Percentiles rank a stretch among this genome's conserved stretches.
phyloP scores from a whole-genome alignment of 2,113 vertebrate species.

The Neolamprologus devosi region DNA sequence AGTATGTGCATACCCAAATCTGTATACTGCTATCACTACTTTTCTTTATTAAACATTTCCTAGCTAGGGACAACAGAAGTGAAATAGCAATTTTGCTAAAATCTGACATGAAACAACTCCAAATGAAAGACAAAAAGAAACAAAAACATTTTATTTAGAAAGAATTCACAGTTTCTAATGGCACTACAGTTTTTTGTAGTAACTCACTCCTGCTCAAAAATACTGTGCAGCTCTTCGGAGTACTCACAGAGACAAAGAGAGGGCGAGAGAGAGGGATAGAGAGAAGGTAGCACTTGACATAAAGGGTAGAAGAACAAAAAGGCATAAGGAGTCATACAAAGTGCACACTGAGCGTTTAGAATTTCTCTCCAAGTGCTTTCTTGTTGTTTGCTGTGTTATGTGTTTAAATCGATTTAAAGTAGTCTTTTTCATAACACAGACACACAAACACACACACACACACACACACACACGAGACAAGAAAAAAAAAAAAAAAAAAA shows the following conservation, averaged over 20 bases:
- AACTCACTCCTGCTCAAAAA: slow-evolving; percentile 78
- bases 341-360: slow-evolving; percentile 83
- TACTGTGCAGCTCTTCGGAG: slow-evolving; percentile 67
- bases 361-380: slow-evolving; percentile 58
- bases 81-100: background rate
- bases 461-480: background rate
- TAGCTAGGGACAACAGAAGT: background rate
- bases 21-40: background rate
- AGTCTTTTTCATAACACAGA: slow-evolving; percentile 24
- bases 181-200: slow-evolving; percentile 90
- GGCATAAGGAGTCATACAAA: slow-evolving; percentile 83
- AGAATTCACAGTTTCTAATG: slow-evolving; percentile 99
- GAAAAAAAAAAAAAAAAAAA: background rate
- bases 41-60: background rate
- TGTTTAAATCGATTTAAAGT: slow-evolving; percentile 30
- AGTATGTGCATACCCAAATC: background rate
- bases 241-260: slow-evolving; percentile 40
- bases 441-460: background rate
- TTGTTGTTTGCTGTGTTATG: slow-evolving; percentile 24
- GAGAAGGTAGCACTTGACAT: slow-evolving; percentile 82
- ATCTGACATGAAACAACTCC: background rate
- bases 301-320: slow-evolving; percentile 74
- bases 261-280: background rate
- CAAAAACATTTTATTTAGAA: slow-evolving; percentile 95
- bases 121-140: slow-evolving; percentile 75